Evolutionary conservation across 2,113 vertebrate species (phyloP), one percentile per base, ranked within the genome.

Genomic region (Corythornis cristatus): DNA sequence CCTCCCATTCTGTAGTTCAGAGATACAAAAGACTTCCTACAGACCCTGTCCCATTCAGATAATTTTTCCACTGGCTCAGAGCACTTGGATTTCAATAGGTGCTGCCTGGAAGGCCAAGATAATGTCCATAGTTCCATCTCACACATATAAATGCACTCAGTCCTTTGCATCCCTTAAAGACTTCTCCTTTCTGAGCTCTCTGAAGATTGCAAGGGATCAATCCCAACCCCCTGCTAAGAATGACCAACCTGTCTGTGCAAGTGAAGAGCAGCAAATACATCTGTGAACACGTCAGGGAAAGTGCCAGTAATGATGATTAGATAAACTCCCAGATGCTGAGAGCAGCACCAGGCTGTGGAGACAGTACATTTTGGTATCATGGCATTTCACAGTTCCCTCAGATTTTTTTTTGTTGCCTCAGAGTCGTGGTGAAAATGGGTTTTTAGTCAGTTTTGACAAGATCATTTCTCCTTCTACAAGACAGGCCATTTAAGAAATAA

Each of bases 361-460:
- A 31, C 60, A 74, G 80, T 67, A 56, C 11, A 23, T 66, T 78
- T 84, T 81, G 73, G 37, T 83, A 46, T 31, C 1, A 0, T 1
- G 12, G 65, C 16, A 3, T 43, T 92, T 81, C 83, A 66, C 8
- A 46, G 66, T 1, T 82, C 43, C 29, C 20, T 93, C 65, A 50
- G 28, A 42, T 40, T 81, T 67, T 83, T 33, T 48, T 83, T 48
- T 72, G 15, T 53, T 61, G 22, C 43, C 26, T 81, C 33, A 74
- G 61, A 71, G 86, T 78, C 50, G 13, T 50, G 54, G 45, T 53
- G 78, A 72, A 89, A 92, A 81, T 28, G 15, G 33, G 16, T 1
- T 68, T 93, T 91, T 57, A 33, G 17, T 91, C 67, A 73, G 45
- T 53, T 68, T 76, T 93, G 91, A 85, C 54, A 76, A 76, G 87